A percentile compares a stretch with the other conserved stretches of the same genome.
Evolutionary conservation across 2,797 vertebrate genomes (phyloP).

Genomic region (Brotula barbata): DNA sequence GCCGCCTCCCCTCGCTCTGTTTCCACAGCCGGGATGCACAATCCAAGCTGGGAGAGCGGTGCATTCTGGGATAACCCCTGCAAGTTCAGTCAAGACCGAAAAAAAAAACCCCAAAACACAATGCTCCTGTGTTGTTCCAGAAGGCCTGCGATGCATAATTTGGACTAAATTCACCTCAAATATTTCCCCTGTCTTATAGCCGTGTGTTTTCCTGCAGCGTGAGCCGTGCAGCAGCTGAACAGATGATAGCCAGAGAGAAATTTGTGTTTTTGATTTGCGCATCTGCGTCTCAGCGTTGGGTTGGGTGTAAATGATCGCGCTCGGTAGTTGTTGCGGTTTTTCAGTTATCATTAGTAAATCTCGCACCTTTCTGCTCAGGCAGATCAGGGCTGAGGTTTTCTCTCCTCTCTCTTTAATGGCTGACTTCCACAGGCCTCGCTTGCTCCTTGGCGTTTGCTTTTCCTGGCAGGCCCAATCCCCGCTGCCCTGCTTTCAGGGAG

Average conservation of each 20-base stretch:
- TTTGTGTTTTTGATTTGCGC: constrained; percentile 18
- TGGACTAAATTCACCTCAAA: constrained; percentile 48
- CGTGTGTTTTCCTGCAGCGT: constrained; percentile 18
- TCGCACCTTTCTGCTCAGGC: constrained; percentile 58
- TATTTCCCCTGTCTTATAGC: constrained; percentile 33
- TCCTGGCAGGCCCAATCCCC: constrained; percentile 70
- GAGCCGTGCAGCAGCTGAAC: constrained; percentile 5
- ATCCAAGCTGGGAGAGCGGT: constrained; percentile 36
- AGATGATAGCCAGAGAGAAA: constrained; percentile 4
- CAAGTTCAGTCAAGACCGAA: constrained; percentile 51
- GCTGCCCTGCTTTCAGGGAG: constrained; percentile 71
- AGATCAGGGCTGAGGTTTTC: constrained; percentile 48
- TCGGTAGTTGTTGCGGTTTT: constrained; percentile 51
- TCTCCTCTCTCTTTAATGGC: constrained; percentile 68
- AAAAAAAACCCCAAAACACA: no score
- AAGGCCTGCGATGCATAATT: constrained; percentile 56
- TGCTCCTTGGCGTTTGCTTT: constrained; percentile 69
- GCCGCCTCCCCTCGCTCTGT: no score
- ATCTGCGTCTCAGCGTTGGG: background rate
- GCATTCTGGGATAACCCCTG: constrained; percentile 67
- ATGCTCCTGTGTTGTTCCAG: constrained; percentile 43
- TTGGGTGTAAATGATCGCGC: constrained; percentile 1
- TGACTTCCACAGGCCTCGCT: constrained; percentile 62
- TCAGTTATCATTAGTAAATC: constrained; percentile 64
- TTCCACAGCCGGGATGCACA: constrained; percentile 38